Evolutionary conservation across 2,888 invertebrate genomes (phyloP).

Genomic region (Macrophya alboannulata): DNA sequence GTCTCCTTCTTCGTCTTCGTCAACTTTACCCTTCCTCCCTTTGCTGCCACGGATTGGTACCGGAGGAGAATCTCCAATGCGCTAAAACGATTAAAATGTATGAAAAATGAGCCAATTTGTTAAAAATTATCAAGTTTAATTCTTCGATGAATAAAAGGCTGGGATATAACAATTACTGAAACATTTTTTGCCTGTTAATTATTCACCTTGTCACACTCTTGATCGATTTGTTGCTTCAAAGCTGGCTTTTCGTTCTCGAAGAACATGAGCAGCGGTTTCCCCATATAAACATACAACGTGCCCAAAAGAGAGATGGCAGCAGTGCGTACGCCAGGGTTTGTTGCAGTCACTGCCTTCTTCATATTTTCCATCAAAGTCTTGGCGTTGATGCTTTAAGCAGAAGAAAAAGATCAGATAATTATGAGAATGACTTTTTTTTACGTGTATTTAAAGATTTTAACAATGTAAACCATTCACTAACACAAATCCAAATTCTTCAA

Average conservation of each 20-base stretch:
- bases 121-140: slow-evolving; percentile 21
- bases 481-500: slow-evolving; percentile 94
- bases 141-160: slow-evolving; percentile 32
- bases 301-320: slow-evolving; percentile 89
- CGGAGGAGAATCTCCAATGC: slow-evolving; percentile 71
- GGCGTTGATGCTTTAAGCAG: slow-evolving; percentile 83
- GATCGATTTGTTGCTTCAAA: slow-evolving; percentile 91
- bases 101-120: not conserved
- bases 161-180: not conserved
- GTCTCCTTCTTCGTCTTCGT: slow-evolving; percentile 81
- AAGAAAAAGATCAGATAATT: not conserved
- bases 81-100: slow-evolving; percentile 59
- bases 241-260: slow-evolving; percentile 95
- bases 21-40: slow-evolving; percentile 71
- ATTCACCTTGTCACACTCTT: slow-evolving; percentile 91
- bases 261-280: slow-evolving; percentile 87
- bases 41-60: slow-evolving; percentile 69
- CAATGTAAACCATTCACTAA: slow-evolving; percentile 79
- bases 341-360: slow-evolving; percentile 92
- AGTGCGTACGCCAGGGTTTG: slow-evolving; percentile 92
- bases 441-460: not conserved
- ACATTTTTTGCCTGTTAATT: not conserved
- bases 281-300: slow-evolving; percentile 91
- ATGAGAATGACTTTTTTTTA: not conserved
- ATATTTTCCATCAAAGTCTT: slow-evolving; percentile 89